phyloP scores from a whole-genome alignment of 2,113 vertebrate species.

The Zapus hudsonius region DNA sequence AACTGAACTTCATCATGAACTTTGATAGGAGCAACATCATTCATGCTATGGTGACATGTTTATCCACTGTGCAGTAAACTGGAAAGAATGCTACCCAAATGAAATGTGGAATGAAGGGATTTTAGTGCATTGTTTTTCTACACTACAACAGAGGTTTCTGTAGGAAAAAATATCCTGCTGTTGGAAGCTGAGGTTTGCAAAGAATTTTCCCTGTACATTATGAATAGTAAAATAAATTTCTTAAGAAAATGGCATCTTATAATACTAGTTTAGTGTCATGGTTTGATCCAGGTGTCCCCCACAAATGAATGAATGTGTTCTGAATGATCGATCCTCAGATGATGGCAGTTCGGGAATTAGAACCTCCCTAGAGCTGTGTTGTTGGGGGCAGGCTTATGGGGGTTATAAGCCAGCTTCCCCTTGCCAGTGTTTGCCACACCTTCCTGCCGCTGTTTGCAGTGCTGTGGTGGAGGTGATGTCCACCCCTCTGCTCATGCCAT shows the following conservation, averaged over 20 bases:
- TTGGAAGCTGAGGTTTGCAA: neutral
- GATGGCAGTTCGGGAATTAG: too few relatives aligned
- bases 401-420: too few relatives aligned
- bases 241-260: neutral
- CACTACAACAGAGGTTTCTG: neutral
- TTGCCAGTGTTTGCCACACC: too few relatives aligned
- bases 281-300: too few relatives aligned
- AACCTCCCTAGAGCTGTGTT: too few relatives aligned
- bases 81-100: neutral
- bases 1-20: neutral
- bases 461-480: too few relatives aligned
- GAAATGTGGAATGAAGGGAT: neutral
- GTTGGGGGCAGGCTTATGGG: too few relatives aligned
- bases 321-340: too few relatives aligned
- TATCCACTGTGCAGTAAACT: neutral
- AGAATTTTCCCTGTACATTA: neutral
- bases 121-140: neutral
- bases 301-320: too few relatives aligned
- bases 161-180: neutral
- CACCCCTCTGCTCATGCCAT: too few relatives aligned
- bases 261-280: neutral
- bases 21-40: neutral
- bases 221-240: neutral
- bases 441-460: too few relatives aligned
- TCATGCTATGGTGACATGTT: neutral